Base-by-base conservation (phyloP, 1,140 invertebrate species). In the Achatina immaculata region DNA sequence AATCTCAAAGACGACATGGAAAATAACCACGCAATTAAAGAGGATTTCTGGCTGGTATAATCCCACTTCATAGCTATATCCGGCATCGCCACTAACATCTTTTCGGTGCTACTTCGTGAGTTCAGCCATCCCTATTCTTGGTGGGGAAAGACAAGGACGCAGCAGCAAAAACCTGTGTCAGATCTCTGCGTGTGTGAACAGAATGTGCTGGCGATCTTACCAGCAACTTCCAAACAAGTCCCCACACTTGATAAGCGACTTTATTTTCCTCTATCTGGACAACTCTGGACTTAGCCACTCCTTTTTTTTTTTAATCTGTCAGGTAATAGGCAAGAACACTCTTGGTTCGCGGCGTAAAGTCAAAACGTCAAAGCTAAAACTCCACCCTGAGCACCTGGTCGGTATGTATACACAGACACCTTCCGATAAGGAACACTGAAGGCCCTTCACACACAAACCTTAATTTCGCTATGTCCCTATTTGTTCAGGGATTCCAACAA, bases 361-460 rank as follows among this genome's bases (percentile, higher is more conserved):
- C 58, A 62, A 62, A 31, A 28, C 58, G n/a, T 7, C 2, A 62
- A 24, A 55, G 24, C n/a, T 55, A 62, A 11, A 0, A 62, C 58
- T 16, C 58, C 58, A 62, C 31, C 58, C 16, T 62, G 58, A 62
- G 58, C 58, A 62, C 58, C 58, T 62, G 58, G 28, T 62, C 31
- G 58, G 58, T 62, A 31, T 62, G 58, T 62, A 62, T 62, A 62
- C n/a, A 31, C 58, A 62, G 58, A 6, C n/a, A 62, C 2, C 28
- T 48, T 19, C 58, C n/a, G 58, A 62, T 62, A 31, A 31, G 28
- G 28, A 62, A 62, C 58, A 62, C 28, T 28, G 28, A 4, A 6
- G 28, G 58, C 31, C 28, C 21, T 62, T 31, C 11, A 31, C 58
- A 62, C 58, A 55, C 58, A 28, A 62, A 62, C 31, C n/a, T 62